A percentile compares a stretch with the other conserved stretches of the same genome.
phyloP scores from a whole-genome alignment of 2,888 invertebrate genomes.

The Caenorhabditis imperialis region DNA sequence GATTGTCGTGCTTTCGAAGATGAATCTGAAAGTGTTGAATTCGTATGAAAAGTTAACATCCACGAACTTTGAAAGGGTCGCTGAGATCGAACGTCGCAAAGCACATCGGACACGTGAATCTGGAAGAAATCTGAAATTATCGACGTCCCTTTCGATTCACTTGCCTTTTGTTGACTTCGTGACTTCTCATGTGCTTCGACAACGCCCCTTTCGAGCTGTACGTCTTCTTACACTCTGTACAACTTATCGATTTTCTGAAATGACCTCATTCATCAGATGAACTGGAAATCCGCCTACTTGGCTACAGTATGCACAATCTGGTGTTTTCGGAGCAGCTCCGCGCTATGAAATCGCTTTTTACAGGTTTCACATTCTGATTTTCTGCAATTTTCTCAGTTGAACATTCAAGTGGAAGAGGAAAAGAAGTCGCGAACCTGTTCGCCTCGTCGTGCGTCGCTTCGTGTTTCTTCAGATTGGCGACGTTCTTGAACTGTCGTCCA shows the following conservation, averaged over 20 bases:
- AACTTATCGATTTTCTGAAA: constrained; percentile 50
- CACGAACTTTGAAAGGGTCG: constrained; percentile 56
- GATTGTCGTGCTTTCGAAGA: constrained; percentile 48
- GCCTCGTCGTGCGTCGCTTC: constrained; percentile 36
- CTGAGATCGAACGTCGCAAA: constrained; percentile 46
- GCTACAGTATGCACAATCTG: constrained; percentile 41
- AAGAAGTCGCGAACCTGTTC: constrained; percentile 19
- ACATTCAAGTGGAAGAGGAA: neutral
- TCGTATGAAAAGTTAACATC: neutral
- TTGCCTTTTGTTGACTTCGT: constrained; percentile 34
- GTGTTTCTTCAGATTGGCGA: constrained; percentile 36
- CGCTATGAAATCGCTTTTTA: constrained; percentile 27
- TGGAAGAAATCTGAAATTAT: constrained; percentile 10
- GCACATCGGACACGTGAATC: constrained; percentile 54
- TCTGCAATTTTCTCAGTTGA: constrained; percentile 26
- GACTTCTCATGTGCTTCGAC: constrained; percentile 40
- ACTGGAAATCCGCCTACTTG: constrained; percentile 19
- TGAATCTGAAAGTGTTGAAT: constrained; percentile 21
- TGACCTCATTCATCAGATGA: neutral
- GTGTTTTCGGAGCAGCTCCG: constrained; percentile 50
- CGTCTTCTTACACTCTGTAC: constrained; percentile 40
- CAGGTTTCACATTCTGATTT: constrained; percentile 37
- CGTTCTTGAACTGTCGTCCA: constrained; percentile 39
- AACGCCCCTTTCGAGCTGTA: constrained; percentile 51
- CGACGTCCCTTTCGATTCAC: too few species aligned